Conservation (phyloP, 2,113 vertebrate genomes). For the Pterocles gutturalis region DNA sequence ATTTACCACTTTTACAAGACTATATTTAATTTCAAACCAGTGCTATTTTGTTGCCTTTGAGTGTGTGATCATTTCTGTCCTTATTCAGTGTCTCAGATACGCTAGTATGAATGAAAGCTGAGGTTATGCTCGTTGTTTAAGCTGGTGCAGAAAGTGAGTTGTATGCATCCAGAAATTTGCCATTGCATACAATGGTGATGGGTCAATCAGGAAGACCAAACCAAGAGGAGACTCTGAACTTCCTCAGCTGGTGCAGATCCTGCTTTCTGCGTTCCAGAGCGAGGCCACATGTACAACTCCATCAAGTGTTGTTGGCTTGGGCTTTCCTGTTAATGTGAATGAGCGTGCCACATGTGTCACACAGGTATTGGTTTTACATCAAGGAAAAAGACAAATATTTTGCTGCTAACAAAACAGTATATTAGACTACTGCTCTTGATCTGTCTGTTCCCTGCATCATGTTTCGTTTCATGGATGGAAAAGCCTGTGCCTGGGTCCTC, state of each 20-base stretch:
- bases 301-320: background rate
- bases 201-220: background rate
- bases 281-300: background rate
- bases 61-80: background rate
- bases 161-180: background rate
- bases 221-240: background rate
- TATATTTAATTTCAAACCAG: background rate
- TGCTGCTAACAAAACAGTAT: background rate
- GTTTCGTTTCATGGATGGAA: background rate
- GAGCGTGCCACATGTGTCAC: background rate
- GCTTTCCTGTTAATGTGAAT: background rate
- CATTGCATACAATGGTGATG: fast-evolving
- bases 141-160: background rate
- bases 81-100: background rate
- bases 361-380: background rate
- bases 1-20: background rate
- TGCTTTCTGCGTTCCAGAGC: background rate
- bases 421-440: background rate
- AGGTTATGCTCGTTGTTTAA: background rate
- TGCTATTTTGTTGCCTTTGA: background rate
- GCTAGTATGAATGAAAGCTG: background rate
- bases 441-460: background rate
- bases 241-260: fast-evolving
- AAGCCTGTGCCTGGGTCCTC: background rate
- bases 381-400: background rate